phyloP scores from a whole-genome alignment of 2,797 vertebrate species.

The Onychomys torridus region DNA sequence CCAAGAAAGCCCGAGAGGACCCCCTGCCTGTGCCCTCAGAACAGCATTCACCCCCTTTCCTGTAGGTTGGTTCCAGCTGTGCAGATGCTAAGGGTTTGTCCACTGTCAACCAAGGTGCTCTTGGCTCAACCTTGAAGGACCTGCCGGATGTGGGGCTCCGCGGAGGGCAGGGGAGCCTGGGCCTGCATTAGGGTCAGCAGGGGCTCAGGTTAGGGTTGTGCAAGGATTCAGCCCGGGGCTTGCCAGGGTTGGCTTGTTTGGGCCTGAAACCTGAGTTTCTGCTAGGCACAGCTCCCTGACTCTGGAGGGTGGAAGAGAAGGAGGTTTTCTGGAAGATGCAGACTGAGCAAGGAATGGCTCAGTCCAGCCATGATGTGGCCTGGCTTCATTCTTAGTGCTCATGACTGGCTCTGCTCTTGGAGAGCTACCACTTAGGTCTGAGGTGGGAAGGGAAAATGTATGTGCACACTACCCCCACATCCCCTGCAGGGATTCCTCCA shows the following conservation, averaged over 20 bases:
- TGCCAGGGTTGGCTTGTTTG: neutral
- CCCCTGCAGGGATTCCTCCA: neutral
- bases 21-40: conserved; percentile 82
- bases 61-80: conserved; percentile 78
- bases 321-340: neutral
- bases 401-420: neutral
- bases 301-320: neutral
- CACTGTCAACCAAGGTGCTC: neutral
- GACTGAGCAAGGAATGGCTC: neutral
- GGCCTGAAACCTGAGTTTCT: neutral
- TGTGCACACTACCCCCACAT: no score
- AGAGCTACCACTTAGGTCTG: neutral
- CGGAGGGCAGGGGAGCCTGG: neutral
- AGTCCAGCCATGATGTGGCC: no score
- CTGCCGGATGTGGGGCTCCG: neutral
- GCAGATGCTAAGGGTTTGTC: conserved; percentile 71
- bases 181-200: neutral
- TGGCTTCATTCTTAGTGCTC: neutral
- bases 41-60: conserved; percentile 80
- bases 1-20: conserved; percentile 81
- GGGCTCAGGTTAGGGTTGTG: neutral
- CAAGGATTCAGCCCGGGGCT: neutral
- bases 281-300: neutral
- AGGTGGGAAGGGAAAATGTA: neutral
- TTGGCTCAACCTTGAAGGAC: neutral